Evolutionary conservation across 2,113 vertebrate species (phyloP).

Genomic region (Sarotherodon lohbergeri): DNA sequence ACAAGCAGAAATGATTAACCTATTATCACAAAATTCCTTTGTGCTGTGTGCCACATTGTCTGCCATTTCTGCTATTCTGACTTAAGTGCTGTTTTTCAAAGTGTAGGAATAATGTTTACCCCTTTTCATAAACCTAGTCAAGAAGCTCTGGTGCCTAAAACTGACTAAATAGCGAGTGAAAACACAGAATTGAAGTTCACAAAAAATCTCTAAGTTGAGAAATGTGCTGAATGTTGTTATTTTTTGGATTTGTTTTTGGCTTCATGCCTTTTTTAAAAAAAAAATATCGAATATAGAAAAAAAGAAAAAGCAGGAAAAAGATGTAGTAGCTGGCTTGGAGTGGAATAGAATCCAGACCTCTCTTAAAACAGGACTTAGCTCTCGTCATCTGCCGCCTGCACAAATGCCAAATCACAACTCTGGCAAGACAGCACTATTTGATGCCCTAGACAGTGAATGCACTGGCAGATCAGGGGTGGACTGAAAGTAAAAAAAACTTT

Average conservation of each 20-base stretch:
- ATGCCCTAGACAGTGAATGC: not conserved
- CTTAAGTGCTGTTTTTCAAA: not conserved
- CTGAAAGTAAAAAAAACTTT: not conserved
- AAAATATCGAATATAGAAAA: rapidly evolving
- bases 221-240: not conserved
- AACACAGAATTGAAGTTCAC: not conserved
- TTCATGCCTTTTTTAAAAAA: not conserved
- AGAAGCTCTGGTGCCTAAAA: not conserved
- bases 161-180: not conserved
- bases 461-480: not conserved
- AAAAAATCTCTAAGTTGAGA: not conserved
- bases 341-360: not conserved
- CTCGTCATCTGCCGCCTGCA: rapidly evolving
- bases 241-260: not conserved
- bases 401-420: not conserved
- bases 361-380: not conserved
- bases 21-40: not conserved
- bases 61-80: not conserved
- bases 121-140: not conserved
- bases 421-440: not conserved
- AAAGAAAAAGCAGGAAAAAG: not conserved
- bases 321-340: not conserved
- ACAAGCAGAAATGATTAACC: not conserved
- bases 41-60: rapidly evolving
- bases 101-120: not conserved